Percentiles rank a stretch among this genome's conserved stretches.
These are phyloP conservation scores for Plectropomus leopardus DNA, from an alignment of 2,113 vertebrate species.

Conservation along the genomic window DNA sequence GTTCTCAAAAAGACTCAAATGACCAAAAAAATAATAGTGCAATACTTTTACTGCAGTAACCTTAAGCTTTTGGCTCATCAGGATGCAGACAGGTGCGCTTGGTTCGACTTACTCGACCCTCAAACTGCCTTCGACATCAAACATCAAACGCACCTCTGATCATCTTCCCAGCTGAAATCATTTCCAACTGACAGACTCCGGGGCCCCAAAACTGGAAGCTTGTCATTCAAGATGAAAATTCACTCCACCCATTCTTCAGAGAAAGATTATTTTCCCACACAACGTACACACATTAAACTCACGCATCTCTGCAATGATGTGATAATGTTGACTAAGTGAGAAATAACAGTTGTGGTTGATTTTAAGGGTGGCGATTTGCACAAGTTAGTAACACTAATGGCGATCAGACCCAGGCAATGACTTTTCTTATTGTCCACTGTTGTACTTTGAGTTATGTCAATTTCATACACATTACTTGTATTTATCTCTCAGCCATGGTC, in stretches of 20 bases:
- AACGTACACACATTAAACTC: not conserved
- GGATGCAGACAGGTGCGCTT: conserved; percentile 48
- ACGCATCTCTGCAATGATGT: not conserved
- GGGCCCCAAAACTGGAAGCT: conserved; percentile 6
- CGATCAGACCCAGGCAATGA: not conserved
- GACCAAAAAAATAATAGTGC: not conserved
- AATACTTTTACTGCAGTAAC: not conserved
- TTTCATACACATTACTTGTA: not conserved
- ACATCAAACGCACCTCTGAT: conserved; percentile 58
- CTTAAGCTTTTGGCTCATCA: conserved; percentile 40
- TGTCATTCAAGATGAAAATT: conserved; percentile 39
- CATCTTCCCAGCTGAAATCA: conserved; percentile 25
- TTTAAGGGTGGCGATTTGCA: conserved; percentile 9
- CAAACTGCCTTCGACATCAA: conserved; percentile 38
- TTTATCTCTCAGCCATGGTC: not conserved
- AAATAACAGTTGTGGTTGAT: not conserved
- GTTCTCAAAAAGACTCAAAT: not conserved
- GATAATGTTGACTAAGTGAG: not conserved
- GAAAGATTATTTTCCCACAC: not conserved
- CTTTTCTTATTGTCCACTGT: not conserved
- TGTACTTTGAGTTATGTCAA: not conserved
- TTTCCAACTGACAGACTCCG: conserved; percentile 32
- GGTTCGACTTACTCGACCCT: conserved; percentile 27
- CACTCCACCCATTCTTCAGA: conserved; percentile 2
- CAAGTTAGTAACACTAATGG: not conserved